phyloP scores from a whole-genome alignment of 1,140 invertebrate species.

The Pollicipes pollicipes region DNA sequence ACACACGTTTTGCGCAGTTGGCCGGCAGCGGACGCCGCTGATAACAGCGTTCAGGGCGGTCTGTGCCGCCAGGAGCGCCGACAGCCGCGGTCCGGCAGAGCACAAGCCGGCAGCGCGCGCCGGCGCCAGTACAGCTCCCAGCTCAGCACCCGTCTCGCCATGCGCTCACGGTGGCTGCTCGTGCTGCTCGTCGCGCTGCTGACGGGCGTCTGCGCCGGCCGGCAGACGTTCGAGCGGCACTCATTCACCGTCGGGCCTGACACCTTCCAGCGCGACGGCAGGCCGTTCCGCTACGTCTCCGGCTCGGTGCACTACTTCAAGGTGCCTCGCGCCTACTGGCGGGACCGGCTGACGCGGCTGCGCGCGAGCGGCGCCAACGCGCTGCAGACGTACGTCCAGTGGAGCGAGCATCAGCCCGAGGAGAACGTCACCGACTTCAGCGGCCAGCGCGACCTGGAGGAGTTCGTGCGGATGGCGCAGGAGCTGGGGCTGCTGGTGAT shows the following conservation, averaged over 20 bases:
- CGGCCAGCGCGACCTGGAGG: constrained; percentile 52
- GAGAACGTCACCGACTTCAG: constrained; percentile 39
- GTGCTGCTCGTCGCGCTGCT: no score
- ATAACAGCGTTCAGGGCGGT: no score
- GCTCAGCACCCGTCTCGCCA: no score
- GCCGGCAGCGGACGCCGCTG: no score
- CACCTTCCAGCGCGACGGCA: constrained; percentile 62
- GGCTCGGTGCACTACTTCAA: constrained; percentile 87
- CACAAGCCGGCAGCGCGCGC: no score
- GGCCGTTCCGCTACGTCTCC: constrained; percentile 60
- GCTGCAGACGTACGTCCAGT: constrained; percentile 82
- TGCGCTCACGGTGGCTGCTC: no score
- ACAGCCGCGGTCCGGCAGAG: no score
- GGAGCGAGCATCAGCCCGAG: constrained; percentile 74
- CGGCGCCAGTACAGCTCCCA: no score
- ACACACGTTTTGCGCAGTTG: no score
- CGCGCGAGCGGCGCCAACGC: constrained; percentile 71
- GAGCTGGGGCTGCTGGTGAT: constrained; percentile 65
- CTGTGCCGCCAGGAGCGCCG: no score
- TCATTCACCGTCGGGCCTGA: constrained; percentile 24
- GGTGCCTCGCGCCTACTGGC: constrained; percentile 60
- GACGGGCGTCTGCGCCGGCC: no score
- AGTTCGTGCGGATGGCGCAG: constrained; percentile 60
- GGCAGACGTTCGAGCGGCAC: no score
- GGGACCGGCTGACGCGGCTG: constrained; percentile 59